Base-by-base conservation (phyloP, 2,888 invertebrate genomes). In the Trichogramma evanescens region DNA sequence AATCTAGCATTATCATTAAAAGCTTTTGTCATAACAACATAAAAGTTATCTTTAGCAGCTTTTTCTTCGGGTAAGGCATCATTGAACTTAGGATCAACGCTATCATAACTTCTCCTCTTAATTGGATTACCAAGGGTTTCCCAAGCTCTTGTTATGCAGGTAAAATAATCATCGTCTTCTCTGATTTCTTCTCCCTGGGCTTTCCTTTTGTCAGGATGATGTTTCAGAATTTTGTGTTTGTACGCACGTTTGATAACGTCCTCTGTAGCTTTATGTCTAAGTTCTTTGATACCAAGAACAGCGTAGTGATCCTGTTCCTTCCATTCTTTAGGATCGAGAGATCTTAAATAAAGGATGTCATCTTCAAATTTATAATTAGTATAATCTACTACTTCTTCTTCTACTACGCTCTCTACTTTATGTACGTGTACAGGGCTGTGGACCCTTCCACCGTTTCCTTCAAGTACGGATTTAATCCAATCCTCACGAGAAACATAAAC, bases 171-270 rank as follows among this genome's bases (percentile, higher is more conserved):
- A 71, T 95, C 93, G 69, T 96, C 95, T 4, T 88, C 86, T 64
- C 88, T 85, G 44, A 94, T 86, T 67, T 92, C 91, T 78, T 95
- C 92, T 4, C 95, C 95, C 73, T 87, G 84, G 4, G 89, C 91
- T 82, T 93, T 91, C 70, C 98, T 86, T 79, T 99, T 99, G 77
- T 99, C 99, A 0, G 99, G 99, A 81, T 99, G 99, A 77, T 99
- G 98, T 71, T 88, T 89, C 56, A 99, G 81, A 53, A 95, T 93
- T 80, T 91, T 91, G 73, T 86, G 88, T 65, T 87, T 83, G 70
- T 88, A 98, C 39, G 96, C 95, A 72, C 89, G 87, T 78, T 95
- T 94, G 65, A 99, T 94, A 71, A 96, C 91, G 62, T 95, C 93
- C 69, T 95, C 93, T 0, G 91, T 88, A 0, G 98, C 96, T 76